These are phyloP conservation scores for Cervus canadensis DNA, from an alignment of 2,113 vertebrate species.

Conservation along the genomic window DNA sequence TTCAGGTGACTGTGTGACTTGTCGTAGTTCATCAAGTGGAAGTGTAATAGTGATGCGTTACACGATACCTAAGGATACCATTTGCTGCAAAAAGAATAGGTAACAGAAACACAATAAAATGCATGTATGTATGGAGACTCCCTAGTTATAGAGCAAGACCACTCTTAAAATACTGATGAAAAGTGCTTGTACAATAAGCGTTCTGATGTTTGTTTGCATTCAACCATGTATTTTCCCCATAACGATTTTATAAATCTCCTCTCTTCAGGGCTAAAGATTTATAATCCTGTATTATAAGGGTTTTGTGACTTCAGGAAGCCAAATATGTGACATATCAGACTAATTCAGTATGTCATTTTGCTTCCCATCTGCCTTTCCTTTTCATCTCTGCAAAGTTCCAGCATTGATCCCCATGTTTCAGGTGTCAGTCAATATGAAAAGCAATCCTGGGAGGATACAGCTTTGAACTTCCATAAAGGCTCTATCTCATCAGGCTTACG, in stretches of 20 bases:
- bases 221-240: not conserved
- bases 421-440: slow-evolving; percentile 78
- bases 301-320: slow-evolving; percentile 32
- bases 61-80: not conserved
- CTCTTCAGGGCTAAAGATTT: not conserved
- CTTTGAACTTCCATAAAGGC: slow-evolving; percentile 77
- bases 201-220: not conserved
- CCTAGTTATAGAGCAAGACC: not conserved
- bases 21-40: not conserved
- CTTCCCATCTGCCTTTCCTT: slow-evolving; percentile 47
- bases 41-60: not conserved
- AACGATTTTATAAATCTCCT: not conserved
- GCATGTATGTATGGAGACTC: not conserved
- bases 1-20: not conserved
- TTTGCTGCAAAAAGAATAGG: not conserved
- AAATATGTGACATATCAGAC: slow-evolving; percentile 7
- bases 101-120: not conserved
- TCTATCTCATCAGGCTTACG: slow-evolving; percentile 69
- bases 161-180: not conserved
- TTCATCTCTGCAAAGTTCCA: slow-evolving; percentile 66
- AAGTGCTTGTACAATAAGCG: not conserved
- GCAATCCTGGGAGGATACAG: slow-evolving; percentile 64
- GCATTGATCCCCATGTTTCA: slow-evolving; percentile 63
- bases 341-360: slow-evolving; percentile 60
- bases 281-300: not conserved